Evolutionary conservation across 2,113 vertebrate genomes (phyloP).

Genomic region (Cinclus cinclus): DNA sequence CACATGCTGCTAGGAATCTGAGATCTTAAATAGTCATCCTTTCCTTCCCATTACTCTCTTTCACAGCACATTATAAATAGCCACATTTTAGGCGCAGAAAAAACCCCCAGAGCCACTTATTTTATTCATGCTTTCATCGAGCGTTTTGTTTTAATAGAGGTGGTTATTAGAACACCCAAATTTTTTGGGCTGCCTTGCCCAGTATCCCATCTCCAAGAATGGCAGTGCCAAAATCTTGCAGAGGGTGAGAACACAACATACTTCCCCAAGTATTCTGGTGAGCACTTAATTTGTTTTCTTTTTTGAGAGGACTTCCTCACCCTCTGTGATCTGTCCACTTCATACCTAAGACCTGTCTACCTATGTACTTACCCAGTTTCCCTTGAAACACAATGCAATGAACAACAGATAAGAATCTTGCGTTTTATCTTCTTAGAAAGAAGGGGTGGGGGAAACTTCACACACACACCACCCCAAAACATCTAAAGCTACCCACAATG

Average conservation of each 20-base stretch:
- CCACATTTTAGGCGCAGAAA: neutral
- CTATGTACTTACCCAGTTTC: neutral
- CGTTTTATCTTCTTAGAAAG: neutral
- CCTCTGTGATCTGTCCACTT: neutral
- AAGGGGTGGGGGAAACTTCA: rapidly evolving
- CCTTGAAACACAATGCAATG: neutral
- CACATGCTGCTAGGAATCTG: neutral
- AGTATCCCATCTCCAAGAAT: neutral
- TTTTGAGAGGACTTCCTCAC: neutral
- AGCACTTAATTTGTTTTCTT: neutral
- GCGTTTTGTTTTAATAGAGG: neutral
- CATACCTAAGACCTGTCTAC: neutral
- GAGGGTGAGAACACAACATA: neutral
- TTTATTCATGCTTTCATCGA: neutral
- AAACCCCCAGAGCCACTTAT: neutral
- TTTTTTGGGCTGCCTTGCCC: neutral
- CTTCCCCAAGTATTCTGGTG: neutral
- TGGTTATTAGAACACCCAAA: neutral
- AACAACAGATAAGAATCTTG: neutral
- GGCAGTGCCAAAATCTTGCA: neutral
- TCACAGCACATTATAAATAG: neutral
- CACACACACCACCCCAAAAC: neutral
- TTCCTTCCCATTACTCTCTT: neutral
- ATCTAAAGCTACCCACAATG: neutral
- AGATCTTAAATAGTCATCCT: neutral